phyloP scores from a whole-genome alignment of 2,113 vertebrate genomes.

The Gambusia affinis region DNA sequence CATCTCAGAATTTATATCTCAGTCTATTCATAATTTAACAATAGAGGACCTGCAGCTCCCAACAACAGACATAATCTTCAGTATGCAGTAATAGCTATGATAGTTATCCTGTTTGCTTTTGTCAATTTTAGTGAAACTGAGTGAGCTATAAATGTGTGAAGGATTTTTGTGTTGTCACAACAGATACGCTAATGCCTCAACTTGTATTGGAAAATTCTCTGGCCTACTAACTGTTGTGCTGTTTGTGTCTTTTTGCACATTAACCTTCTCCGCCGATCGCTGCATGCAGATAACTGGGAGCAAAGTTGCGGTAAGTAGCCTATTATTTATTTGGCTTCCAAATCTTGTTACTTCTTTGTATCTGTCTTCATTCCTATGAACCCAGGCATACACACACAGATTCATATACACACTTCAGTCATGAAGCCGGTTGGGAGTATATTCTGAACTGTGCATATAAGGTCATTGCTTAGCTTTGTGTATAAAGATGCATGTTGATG shows the following conservation, averaged over 20 bases:
- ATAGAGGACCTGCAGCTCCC: slow-evolving; percentile 14
- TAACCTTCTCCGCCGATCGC: slow-evolving; percentile 92
- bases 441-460: slow-evolving; percentile 45
- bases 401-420: slow-evolving; percentile 11
- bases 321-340: slow-evolving; percentile 77
- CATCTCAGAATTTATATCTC: background rate
- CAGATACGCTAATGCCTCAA: slow-evolving; percentile 80
- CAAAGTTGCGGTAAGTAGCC: slow-evolving; percentile 96
- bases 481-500: slow-evolving; percentile 53
- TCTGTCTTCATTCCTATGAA: slow-evolving; percentile 32
- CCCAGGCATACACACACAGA: slow-evolving; percentile 14
- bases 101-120: slow-evolving; percentile 36
- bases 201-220: slow-evolving; percentile 74
- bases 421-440: slow-evolving; percentile 23
- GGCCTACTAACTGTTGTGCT: slow-evolving; percentile 91
- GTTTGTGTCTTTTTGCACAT: slow-evolving; percentile 92
- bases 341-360: slow-evolving; percentile 51
- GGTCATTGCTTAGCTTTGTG: slow-evolving; percentile 59
- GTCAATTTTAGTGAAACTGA: slow-evolving; percentile 3
- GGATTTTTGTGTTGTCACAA: slow-evolving; percentile 63
- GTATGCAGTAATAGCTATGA: slow-evolving; percentile 23
- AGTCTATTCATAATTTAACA: background rate
- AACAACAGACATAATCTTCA: slow-evolving; percentile 67
- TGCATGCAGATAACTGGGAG: slow-evolving; percentile 99
- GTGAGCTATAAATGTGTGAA: slow-evolving; percentile 46